Conservation (phyloP, 2,797 vertebrate species). For the Pelobates cultripes region DNA sequence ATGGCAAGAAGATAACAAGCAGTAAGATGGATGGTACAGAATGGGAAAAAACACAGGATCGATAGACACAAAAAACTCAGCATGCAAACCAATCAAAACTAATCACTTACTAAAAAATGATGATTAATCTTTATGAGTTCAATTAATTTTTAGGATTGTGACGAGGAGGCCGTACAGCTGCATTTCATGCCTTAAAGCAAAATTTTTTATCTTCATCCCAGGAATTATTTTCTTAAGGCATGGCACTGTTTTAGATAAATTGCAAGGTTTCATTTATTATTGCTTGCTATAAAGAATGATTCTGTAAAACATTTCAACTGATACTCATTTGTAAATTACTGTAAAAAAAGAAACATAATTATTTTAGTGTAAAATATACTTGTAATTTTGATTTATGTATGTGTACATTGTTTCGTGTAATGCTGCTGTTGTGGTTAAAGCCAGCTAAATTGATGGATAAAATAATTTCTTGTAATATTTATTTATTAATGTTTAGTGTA, state of each 20-base stretch:
- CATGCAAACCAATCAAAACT: conserved; percentile 54
- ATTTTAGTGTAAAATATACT: not conserved
- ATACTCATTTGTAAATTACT: not conserved
- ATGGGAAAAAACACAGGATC: conserved; percentile 44
- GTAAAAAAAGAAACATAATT: not conserved
- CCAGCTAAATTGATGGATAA: no score
- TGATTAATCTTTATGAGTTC: conserved; percentile 51
- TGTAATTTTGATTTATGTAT: not conserved
- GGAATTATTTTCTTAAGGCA: conserved; percentile 14
- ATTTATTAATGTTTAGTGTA: no score
- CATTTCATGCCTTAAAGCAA: conserved; percentile 25
- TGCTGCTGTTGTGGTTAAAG: no score
- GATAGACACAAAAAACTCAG: conserved; percentile 50
- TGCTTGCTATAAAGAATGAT: not conserved
- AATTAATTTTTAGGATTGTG: conserved; percentile 44
- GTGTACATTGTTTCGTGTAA: no score
- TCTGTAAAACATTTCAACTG: no score
- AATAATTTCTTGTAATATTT: no score
- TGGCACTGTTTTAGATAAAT: not conserved
- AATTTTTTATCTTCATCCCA: conserved; percentile 8
- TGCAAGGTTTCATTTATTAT: not conserved
- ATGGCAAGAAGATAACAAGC: conserved; percentile 56
- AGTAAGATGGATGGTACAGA: conserved; percentile 50
- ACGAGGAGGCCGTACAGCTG: conserved; percentile 23
- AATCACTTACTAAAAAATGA: conserved; percentile 55